These are phyloP conservation scores for Branchinecta sandiegonensis DNA, from an alignment of 2,888 invertebrate genomes.

Conservation along the genomic window DNA sequence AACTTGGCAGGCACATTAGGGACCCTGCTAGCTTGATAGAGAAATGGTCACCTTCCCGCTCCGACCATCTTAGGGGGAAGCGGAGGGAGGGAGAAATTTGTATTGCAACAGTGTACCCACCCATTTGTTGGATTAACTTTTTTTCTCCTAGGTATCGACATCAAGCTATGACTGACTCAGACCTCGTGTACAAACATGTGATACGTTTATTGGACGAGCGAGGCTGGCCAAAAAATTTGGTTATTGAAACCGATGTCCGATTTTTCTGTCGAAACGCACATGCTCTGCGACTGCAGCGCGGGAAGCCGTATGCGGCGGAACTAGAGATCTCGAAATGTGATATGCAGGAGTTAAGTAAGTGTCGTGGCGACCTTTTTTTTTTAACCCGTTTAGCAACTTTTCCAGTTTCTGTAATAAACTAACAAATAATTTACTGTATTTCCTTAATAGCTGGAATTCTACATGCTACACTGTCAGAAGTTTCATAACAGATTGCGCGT, in stretches of 20 bases:
- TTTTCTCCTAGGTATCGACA: slow-evolving; percentile 47
- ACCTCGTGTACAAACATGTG: slow-evolving; percentile 62
- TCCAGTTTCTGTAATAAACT: too few species aligned
- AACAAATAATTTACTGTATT: too few species aligned
- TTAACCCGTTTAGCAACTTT: too few species aligned
- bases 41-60: too few species aligned
- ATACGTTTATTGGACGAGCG: slow-evolving; percentile 62
- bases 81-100: too few species aligned
- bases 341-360: slow-evolving; percentile 8
- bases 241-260: slow-evolving; percentile 65
- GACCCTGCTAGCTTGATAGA: too few species aligned
- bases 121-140: not conserved
- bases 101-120: too few species aligned
- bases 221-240: slow-evolving; percentile 53
- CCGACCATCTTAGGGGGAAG: too few species aligned
- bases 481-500: too few species aligned
- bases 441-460: too few species aligned
- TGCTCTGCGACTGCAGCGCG: slow-evolving; percentile 5
- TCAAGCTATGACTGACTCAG: slow-evolving; percentile 66
- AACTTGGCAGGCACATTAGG: too few species aligned
- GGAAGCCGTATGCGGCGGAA: not conserved
- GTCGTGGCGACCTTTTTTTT: not conserved
- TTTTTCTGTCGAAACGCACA: slow-evolving; percentile 48
- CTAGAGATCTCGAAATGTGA: not conserved
- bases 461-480: too few species aligned